Conservation (phyloP, 2,797 vertebrate species). For the Novumbra hubbsi region DNA sequence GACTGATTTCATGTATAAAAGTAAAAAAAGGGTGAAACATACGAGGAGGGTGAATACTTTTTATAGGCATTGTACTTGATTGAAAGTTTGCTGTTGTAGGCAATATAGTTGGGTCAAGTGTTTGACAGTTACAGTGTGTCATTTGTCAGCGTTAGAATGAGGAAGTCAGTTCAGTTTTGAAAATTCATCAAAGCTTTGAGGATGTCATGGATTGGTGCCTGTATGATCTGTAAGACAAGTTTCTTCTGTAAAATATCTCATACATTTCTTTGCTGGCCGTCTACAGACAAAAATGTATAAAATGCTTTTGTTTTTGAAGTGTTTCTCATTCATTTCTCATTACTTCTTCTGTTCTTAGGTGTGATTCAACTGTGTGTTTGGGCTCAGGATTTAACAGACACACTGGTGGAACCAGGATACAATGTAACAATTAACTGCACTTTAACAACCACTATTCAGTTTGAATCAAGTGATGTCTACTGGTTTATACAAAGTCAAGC, state of each 20-base stretch:
- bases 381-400: neutral
- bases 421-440: neutral
- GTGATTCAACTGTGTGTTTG: neutral
- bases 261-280: too few relatives aligned
- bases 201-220: neutral
- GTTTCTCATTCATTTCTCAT: neutral
- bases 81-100: too few relatives aligned
- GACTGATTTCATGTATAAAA: too few relatives aligned
- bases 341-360: neutral
- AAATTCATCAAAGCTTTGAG: neutral
- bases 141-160: neutral
- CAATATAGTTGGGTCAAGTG: too few relatives aligned
- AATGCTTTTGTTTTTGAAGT: too few relatives aligned
- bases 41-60: too few relatives aligned
- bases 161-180: neutral
- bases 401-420: neutral
- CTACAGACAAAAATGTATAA: too few relatives aligned
- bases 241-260: too few relatives aligned
- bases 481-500: neutral
- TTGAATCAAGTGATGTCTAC: neutral
- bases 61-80: too few relatives aligned
- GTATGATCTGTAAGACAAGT: neutral
- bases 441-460: neutral
- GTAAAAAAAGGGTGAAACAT: too few relatives aligned
- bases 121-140: neutral